A percentile compares a stretch with the other conserved stretches of the same genome.
Conservation (phyloP, 2,113 vertebrate genomes). For the Puffinus mauretanicus region DNA sequence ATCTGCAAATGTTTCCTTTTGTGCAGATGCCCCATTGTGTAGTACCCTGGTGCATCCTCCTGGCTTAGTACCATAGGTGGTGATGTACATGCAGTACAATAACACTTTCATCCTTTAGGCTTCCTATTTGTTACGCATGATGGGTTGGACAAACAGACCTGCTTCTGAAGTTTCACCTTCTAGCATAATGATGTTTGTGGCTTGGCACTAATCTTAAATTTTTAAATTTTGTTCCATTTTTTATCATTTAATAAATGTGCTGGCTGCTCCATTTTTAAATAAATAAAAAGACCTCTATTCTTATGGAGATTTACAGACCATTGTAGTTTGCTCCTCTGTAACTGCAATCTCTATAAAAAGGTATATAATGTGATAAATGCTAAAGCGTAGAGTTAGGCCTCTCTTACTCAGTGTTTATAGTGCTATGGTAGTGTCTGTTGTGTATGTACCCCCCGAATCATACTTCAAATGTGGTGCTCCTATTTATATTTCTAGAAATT, state of each 20-base stretch:
- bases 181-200: not conserved
- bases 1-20: not conserved
- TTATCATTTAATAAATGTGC: not conserved
- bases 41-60: not conserved
- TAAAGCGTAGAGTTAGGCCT: not conserved
- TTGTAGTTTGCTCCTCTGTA: not conserved
- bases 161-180: not conserved
- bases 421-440: not conserved
- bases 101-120: not conserved
- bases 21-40: not conserved
- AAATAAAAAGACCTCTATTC: not conserved
- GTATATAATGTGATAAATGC: not conserved
- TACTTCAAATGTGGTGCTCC: not conserved
- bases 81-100: fast-evolving
- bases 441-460: not conserved
- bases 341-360: not conserved
- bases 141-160: not conserved
- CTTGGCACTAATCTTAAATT: not conserved
- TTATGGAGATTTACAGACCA: not conserved
- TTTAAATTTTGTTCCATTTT: not conserved
- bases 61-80: not conserved
- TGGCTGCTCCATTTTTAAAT: not conserved
- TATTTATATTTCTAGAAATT: constrained; percentile 75
- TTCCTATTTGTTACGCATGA: not conserved
- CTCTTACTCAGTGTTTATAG: not conserved